A percentile compares a stretch with the other conserved stretches of the same genome.
These are phyloP conservation scores for Phanerotoma sp. DNA, from an alignment of 2,888 invertebrate species.

Conservation along the genomic window DNA sequence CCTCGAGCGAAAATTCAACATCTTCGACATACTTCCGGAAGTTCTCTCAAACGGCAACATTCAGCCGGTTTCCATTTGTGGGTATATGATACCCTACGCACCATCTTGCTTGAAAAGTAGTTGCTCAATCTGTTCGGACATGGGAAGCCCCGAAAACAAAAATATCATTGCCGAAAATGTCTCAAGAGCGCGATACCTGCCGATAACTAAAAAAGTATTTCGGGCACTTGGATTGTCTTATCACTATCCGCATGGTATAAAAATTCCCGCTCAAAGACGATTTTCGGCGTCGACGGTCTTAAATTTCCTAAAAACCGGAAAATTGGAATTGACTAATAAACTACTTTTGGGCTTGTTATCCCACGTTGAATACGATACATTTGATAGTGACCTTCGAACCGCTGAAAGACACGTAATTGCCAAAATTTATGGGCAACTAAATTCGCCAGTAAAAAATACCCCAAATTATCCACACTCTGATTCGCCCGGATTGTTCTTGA, in stretches of 20 bases:
- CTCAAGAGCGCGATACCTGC: not conserved
- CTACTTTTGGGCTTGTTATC: constrained; percentile 34
- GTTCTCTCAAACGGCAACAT: constrained; percentile 31
- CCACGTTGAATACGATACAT: constrained; percentile 34
- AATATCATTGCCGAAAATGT: constrained; percentile 16
- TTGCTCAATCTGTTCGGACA: constrained; percentile 25
- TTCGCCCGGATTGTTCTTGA: constrained; percentile 30
- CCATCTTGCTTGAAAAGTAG: constrained; percentile 32
- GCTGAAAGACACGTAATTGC: constrained; percentile 28
- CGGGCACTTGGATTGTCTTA: constrained; percentile 6
- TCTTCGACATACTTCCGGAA: constrained; percentile 37
- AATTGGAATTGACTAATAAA: constrained; percentile 26
- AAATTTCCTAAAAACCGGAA: constrained; percentile 21
- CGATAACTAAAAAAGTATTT: too few species aligned
- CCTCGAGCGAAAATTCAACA: constrained; percentile 35
- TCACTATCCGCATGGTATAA: too few species aligned
- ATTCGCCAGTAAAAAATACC: not conserved
- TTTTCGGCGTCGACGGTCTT: constrained; percentile 29
- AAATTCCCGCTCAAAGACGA: too few species aligned
- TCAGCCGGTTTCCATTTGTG: constrained; percentile 34
- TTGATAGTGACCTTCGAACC: constrained; percentile 33
- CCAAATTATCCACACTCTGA: not conserved
- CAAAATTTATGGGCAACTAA: not conserved
- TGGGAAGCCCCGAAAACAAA: too few species aligned
- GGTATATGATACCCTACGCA: constrained; percentile 29